Evolutionary conservation across 1,140 invertebrate species (phyloP).

Genomic region (Halyomorpha halys): DNA sequence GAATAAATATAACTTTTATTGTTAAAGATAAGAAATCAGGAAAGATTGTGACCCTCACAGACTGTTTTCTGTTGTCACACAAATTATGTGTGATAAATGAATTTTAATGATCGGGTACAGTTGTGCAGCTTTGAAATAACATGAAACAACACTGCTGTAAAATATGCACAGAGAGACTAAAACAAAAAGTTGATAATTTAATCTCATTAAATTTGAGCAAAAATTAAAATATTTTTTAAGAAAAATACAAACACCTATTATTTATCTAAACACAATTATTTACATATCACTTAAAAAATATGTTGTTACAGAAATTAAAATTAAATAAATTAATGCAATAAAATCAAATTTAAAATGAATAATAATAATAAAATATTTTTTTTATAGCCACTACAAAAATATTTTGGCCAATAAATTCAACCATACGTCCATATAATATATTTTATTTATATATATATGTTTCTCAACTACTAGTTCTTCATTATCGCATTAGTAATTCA

Average conservation of each 20-base stretch:
- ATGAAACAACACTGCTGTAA: slow-evolving; percentile 4
- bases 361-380: no score
- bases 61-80: background rate
- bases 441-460: background rate
- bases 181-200: no score
- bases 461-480: no score
- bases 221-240: background rate
- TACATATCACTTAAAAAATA: no score
- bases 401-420: slow-evolving; percentile 7
- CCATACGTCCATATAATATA: slow-evolving; percentile 1
- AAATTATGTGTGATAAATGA: background rate
- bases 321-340: no score
- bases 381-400: slow-evolving; percentile 1
- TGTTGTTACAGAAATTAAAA: no score
- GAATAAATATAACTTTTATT: no score
- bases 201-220: background rate
- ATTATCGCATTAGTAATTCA: no score
- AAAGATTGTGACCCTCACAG: no score
- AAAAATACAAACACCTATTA: background rate
- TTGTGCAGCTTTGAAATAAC: slow-evolving; percentile 5
- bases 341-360: no score
- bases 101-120: slow-evolving; percentile 3
- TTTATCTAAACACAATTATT: background rate
- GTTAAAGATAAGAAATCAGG: no score
- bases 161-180: no score